phyloP scores from a whole-genome alignment of 1,140 invertebrate species.

The Drosophila mayri region DNA sequence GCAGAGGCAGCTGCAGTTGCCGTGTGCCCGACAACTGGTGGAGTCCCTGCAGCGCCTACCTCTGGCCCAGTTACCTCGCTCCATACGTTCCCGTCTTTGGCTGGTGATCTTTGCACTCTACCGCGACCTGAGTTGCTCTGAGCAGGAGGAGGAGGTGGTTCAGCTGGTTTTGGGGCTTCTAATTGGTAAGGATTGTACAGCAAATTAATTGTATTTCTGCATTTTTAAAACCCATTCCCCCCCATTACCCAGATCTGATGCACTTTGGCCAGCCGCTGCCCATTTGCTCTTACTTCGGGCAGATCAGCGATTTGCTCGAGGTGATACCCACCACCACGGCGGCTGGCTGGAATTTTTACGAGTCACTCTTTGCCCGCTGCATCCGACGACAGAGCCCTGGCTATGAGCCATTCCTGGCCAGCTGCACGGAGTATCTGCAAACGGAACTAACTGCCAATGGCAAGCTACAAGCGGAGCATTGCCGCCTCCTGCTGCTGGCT shows the following conservation, averaged over 20 bases:
- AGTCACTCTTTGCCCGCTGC: slow-evolving; percentile 60
- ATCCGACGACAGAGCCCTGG: slow-evolving; percentile 44
- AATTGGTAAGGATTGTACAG: slow-evolving; percentile 27
- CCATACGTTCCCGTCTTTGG: slow-evolving; percentile 56
- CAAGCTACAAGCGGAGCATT: slow-evolving; percentile 19
- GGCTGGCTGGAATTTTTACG: slow-evolving; percentile 57
- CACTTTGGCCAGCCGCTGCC: slow-evolving; percentile 64
- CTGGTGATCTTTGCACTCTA: slow-evolving; percentile 48
- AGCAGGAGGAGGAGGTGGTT: slow-evolving; percentile 12
- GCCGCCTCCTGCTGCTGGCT: slow-evolving; percentile 63
- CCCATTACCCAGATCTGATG: slow-evolving; percentile 46
- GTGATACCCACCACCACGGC: slow-evolving; percentile 22
- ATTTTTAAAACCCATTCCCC: not conserved
- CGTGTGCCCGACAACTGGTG: slow-evolving; percentile 24
- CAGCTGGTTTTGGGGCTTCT: slow-evolving; percentile 42
- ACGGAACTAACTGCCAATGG: slow-evolving; percentile 16
- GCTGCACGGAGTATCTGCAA: slow-evolving; percentile 38
- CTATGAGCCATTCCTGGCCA: slow-evolving; percentile 51
- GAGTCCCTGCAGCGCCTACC: slow-evolving; percentile 46
- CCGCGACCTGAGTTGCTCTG: slow-evolving; percentile 32
- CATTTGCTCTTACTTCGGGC: slow-evolving; percentile 44
- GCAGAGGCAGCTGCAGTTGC: slow-evolving; percentile 27
- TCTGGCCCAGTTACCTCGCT: slow-evolving; percentile 32
- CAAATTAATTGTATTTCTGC: not conserved
- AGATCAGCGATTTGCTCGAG: slow-evolving; percentile 38